Percentiles rank a stretch among this genome's conserved stretches.
These are phyloP conservation scores for Epicampocera succincta DNA, from an alignment of 2,888 invertebrate species.

Conservation along the genomic window DNA sequence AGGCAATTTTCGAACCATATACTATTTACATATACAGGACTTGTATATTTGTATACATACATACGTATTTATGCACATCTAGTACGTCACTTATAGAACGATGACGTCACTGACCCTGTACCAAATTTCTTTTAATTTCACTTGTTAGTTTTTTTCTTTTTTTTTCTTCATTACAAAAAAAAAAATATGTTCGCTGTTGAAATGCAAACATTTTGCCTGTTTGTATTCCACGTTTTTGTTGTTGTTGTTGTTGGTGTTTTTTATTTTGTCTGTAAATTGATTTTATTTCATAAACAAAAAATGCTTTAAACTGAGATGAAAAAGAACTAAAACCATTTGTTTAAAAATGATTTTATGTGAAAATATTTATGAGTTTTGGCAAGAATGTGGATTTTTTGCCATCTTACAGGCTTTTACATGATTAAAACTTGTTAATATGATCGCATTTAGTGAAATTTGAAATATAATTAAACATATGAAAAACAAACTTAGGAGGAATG, in stretches of 20 bases:
- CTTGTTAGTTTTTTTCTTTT: slow-evolving; percentile 12
- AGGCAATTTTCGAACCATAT: slow-evolving; percentile 18
- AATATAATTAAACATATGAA: slow-evolving; percentile 15
- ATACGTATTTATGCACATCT: background rate
- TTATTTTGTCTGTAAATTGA: slow-evolving; percentile 27
- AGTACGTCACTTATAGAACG: slow-evolving; percentile 61
- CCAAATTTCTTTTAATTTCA: slow-evolving; percentile 54
- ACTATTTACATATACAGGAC: background rate
- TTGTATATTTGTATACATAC: slow-evolving; percentile 13
- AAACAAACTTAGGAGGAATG: background rate
- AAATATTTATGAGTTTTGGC: slow-evolving; percentile 51
- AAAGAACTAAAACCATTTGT: slow-evolving; percentile 2
- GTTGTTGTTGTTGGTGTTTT: background rate
- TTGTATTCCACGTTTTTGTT: slow-evolving; percentile 2
- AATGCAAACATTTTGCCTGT: slow-evolving; percentile 35
- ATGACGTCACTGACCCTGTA: slow-evolving; percentile 68
- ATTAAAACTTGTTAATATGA: slow-evolving; percentile 24
- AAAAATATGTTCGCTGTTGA: slow-evolving; percentile 35
- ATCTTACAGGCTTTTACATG: background rate
- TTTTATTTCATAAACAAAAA: slow-evolving; percentile 43
- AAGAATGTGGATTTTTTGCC: slow-evolving; percentile 39
- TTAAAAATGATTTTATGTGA: background rate
- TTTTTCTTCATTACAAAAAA: slow-evolving; percentile 10
- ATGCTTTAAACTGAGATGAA: slow-evolving; percentile 1
- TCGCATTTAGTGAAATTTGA: slow-evolving; percentile 33